Evolutionary conservation across 2,888 invertebrate genomes (phyloP).

Genomic region (Pherbina coryleti): DNA sequence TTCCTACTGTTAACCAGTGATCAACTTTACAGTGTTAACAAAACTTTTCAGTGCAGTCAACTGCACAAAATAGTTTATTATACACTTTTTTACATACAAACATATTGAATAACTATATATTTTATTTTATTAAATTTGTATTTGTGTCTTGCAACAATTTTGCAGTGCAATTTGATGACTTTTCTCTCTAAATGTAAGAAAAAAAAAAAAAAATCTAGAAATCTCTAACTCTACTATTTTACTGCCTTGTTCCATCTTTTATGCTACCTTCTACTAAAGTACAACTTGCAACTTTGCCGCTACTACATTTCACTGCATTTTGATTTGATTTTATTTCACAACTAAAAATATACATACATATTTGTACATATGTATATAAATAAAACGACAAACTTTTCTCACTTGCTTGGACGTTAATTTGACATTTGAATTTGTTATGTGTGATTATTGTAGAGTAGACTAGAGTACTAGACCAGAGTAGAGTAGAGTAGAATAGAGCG

Average conservation of each 20-base stretch:
- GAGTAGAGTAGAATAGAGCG: not conserved
- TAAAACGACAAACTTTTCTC: conserved; percentile 24
- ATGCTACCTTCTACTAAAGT: not conserved
- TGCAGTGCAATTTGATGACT: not conserved
- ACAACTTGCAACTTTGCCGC: not conserved
- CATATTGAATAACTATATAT: not conserved
- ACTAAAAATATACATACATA: not conserved
- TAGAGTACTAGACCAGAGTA: too few species aligned
- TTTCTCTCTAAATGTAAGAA: too few species aligned
- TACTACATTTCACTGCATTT: not conserved
- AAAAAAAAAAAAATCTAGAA: not conserved
- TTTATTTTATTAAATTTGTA: not conserved
- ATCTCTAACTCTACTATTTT: not conserved
- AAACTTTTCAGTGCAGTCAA: conserved; percentile 27
- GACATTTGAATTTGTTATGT: conserved; percentile 48
- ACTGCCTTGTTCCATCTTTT: not conserved
- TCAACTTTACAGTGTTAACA: conserved; percentile 25
- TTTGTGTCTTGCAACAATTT: not conserved
- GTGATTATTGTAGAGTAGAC: conserved; percentile 43
- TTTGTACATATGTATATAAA: too few species aligned
- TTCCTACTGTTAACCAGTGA: not conserved
- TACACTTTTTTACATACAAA: not conserved
- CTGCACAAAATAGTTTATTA: conserved; percentile 24
- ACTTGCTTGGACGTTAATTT: conserved; percentile 48
- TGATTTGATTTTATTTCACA: not conserved